phyloP scores from a whole-genome alignment of 2,113 vertebrate genomes.

The Chaenocephalus aceratus region DNA sequence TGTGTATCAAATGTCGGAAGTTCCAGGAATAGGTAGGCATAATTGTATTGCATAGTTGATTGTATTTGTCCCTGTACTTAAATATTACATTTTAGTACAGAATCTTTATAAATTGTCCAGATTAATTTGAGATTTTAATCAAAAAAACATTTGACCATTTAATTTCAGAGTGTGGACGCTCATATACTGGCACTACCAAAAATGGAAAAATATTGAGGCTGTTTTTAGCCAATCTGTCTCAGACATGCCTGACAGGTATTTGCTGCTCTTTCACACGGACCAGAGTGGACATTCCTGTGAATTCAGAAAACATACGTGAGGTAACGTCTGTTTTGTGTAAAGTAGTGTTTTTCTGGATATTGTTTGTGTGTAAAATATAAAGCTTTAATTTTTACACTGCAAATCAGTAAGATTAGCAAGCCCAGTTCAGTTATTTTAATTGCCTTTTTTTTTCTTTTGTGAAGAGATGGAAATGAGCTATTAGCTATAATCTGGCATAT shows the following conservation, averaged over 20 bases:
- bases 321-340: slow-evolving; percentile 69
- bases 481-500: too few species aligned
- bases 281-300: slow-evolving; percentile 78
- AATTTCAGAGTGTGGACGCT: slow-evolving; percentile 85
- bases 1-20: slow-evolving; percentile 87
- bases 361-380: not conserved
- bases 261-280: slow-evolving; percentile 86
- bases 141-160: slow-evolving; percentile 6
- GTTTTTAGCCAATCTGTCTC: slow-evolving; percentile 76
- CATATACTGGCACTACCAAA: slow-evolving; percentile 77
- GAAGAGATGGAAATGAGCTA: not conserved
- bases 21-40: slow-evolving; percentile 82
- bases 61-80: not conserved
- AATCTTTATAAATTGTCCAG: not conserved
- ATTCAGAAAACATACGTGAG: slow-evolving; percentile 83
- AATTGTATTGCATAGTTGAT: not conserved
- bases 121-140: not conserved
- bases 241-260: slow-evolving; percentile 74
- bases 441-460: not conserved
- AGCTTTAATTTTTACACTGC: not conserved
- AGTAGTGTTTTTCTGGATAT: slow-evolving; percentile 2
- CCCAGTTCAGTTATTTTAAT: not conserved
- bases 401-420: not conserved
- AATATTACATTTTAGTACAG: not conserved
- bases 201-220: slow-evolving; percentile 82